These are phyloP conservation scores for Grus americana DNA, from an alignment of 2,113 vertebrate genomes.

Conservation along the genomic window DNA sequence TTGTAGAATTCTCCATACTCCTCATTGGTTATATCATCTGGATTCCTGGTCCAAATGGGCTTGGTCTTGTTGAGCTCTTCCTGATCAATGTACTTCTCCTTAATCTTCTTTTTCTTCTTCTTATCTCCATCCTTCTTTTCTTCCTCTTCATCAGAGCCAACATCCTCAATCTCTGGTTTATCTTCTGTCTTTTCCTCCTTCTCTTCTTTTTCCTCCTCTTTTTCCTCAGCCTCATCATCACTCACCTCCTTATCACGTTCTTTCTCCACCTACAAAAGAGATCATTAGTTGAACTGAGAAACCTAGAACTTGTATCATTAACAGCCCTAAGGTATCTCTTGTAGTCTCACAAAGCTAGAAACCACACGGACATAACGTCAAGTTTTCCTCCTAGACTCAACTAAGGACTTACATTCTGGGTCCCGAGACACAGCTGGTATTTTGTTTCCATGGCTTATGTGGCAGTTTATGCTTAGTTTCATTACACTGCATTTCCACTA, in stretches of 20 bases:
- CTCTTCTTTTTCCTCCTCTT: constrained; percentile 78
- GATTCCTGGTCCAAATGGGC: constrained; percentile 93
- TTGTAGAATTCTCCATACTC: constrained; percentile 97
- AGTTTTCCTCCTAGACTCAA: neutral
- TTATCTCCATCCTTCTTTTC: constrained; percentile 83
- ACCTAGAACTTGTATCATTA: fast-evolving
- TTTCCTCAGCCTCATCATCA: constrained; percentile 85
- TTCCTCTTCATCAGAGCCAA: constrained; percentile 85
- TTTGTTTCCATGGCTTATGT: fast-evolving
- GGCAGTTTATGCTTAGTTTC: fast-evolving
- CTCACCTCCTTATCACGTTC: constrained; percentile 86
- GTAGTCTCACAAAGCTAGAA: neutral
- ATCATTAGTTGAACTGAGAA: fast-evolving
- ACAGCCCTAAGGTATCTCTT: fast-evolving
- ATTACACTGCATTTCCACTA: fast-evolving
- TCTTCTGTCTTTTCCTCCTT: constrained; percentile 77
- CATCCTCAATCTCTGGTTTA: constrained; percentile 86
- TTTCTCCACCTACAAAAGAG: constrained; percentile 76
- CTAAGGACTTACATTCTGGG: fast-evolving
- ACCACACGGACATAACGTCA: fast-evolving
- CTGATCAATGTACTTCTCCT: constrained; percentile 81
- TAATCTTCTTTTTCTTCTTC: constrained; percentile 82
- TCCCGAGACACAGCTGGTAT: fast-evolving
- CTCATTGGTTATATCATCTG: constrained; percentile 93
- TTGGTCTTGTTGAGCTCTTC: constrained; percentile 78